Evolutionary conservation across 1,140 invertebrate species (phyloP).

Genomic region (Caerostris extrusa): DNA sequence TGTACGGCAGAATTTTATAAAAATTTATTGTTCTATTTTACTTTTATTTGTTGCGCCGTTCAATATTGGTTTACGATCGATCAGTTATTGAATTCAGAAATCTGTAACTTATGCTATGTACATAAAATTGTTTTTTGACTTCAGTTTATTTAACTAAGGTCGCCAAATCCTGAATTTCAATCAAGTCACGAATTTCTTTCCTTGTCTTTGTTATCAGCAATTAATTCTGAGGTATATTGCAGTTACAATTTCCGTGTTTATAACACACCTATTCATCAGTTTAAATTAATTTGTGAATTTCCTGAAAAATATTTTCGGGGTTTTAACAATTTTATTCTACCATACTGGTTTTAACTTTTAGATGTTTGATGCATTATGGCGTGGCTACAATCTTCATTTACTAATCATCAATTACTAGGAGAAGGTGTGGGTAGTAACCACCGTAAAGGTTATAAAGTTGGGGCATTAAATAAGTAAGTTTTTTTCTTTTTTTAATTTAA

Average conservation of each 20-base stretch:
- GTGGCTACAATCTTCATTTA: constrained; percentile 72
- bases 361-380: constrained; percentile 49
- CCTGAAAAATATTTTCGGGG: neutral
- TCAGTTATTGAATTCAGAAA: constrained; percentile 2
- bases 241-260: neutral
- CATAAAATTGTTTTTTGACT: neutral
- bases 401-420: constrained; percentile 34
- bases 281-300: neutral
- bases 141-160: neutral
- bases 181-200: neutral
- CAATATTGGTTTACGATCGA: neutral
- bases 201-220: neutral
- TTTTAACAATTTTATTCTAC: neutral
- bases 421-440: constrained; percentile 51
- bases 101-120: neutral
- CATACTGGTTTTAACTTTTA: neutral
- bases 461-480: constrained; percentile 54
- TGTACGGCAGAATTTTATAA: neutral
- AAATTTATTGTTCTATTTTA: neutral
- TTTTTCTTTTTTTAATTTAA: neutral
- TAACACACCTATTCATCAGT: no score
- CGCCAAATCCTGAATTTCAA: neutral
- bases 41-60: neutral
- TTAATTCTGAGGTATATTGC: neutral
- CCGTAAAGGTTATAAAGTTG: constrained; percentile 67